phyloP scores from a whole-genome alignment of 2,888 invertebrate genomes.

The Calliphora vomitoria region DNA sequence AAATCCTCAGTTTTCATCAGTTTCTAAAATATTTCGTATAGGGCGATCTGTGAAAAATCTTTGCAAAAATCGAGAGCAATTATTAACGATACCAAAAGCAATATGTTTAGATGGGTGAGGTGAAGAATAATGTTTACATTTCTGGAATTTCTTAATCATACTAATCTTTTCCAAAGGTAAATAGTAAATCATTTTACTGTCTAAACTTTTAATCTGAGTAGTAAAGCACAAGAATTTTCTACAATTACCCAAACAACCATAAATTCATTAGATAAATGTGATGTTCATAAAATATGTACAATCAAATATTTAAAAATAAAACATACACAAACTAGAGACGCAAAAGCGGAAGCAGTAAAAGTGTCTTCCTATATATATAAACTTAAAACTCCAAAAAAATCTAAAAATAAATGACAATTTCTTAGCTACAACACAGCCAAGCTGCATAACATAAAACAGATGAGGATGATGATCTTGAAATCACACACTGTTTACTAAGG shows the following conservation, averaged over 20 bases:
- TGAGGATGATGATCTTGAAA: conserved; percentile 56
- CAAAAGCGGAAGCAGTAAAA: conserved; percentile 53
- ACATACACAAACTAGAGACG: background rate
- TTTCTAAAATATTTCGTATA: no score
- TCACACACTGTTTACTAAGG: conserved; percentile 22
- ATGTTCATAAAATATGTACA: conserved; percentile 9
- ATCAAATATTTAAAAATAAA: conserved; percentile 36
- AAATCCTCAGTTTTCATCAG: no score
- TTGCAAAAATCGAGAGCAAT: no score
- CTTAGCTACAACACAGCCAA: background rate
- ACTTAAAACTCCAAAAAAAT: conserved; percentile 23
- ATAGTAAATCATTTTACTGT: background rate
- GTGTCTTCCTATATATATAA: conserved; percentile 4
- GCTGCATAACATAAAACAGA: conserved; percentile 41
- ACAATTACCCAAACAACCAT: conserved; percentile 11
- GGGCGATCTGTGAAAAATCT: no score
- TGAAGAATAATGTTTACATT: no score
- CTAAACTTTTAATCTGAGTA: background rate
- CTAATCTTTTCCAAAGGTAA: no score
- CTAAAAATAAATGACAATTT: conserved; percentile 53
- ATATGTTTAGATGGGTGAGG: no score
- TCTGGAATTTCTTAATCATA: no score
- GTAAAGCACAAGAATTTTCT: background rate
- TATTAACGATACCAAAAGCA: no score
- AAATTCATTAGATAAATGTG: conserved; percentile 20